phyloP scores from a whole-genome alignment of 2,888 invertebrate genomes.

The Drosophila picticornis region DNA sequence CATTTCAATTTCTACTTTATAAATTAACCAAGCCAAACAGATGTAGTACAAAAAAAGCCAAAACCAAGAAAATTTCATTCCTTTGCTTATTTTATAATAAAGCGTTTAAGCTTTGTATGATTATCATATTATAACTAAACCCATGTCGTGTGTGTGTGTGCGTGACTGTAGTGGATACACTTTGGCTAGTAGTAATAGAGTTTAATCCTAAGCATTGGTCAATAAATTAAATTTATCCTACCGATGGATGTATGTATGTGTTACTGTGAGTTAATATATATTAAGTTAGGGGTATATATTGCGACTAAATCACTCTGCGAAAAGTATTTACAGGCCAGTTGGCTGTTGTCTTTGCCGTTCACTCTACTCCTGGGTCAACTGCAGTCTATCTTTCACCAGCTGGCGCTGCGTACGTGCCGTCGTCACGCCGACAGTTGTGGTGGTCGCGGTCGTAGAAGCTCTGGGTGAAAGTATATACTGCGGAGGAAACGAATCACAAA shows the following conservation, averaged over 20 bases:
- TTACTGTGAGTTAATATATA: slow-evolving; percentile 3
- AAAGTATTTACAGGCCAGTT: slow-evolving; percentile 65
- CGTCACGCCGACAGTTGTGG: slow-evolving; percentile 46
- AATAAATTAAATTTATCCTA: slow-evolving; percentile 17
- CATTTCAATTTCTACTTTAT: neutral
- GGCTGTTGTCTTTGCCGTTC: neutral
- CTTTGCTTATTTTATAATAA: neutral
- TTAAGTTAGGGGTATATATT: slow-evolving; percentile 25
- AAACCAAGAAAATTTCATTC: neutral
- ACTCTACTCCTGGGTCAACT: slow-evolving; percentile 60
- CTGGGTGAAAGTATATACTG: slow-evolving; percentile 31
- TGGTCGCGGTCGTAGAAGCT: slow-evolving; percentile 30
- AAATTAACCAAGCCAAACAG: neutral
- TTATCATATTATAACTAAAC: neutral
- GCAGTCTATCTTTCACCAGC: slow-evolving; percentile 53
- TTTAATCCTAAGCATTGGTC: slow-evolving; percentile 50
- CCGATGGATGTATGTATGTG: slow-evolving; percentile 1
- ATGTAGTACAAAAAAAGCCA: neutral
- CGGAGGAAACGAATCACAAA: slow-evolving; percentile 16
- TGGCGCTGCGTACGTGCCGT: slow-evolving; percentile 49
- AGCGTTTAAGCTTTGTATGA: neutral
- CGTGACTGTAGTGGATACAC: neutral
- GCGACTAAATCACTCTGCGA: slow-evolving; percentile 48
- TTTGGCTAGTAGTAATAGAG: slow-evolving; percentile 12
- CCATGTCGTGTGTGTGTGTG: neutral